Base-by-base conservation (phyloP, 2,113 vertebrate species). In the Pygathrix nemaeus region DNA sequence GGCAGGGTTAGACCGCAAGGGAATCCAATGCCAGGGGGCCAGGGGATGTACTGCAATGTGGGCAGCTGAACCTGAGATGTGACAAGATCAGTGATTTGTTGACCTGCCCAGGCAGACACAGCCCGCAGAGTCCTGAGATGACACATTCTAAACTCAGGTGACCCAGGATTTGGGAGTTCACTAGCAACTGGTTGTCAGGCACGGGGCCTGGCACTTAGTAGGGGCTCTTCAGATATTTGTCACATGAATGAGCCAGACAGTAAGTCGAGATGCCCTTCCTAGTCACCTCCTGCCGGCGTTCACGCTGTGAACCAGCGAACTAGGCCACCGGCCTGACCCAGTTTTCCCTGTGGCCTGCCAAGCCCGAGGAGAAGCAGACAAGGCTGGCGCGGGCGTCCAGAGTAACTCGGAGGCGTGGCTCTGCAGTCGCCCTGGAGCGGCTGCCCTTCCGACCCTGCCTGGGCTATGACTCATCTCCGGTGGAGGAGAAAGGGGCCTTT, bases 311-410 rank as follows among this genome's bases (percentile, higher is more conserved):
- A 76, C 59, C 64, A 73, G 81, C 83, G 85, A 96, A 97, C 75
- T 78, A 73, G 95, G 98, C 85, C 98, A 95, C 84, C 0, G 35
- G 88, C 72, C 81, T 96, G 98, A 96, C 96, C 98, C 90, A 94
- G 75, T 94, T 97, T 92, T 73, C 38, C 89, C 23, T 10, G 23
- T 1, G 35, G 84, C 27, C 35, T 16, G 92, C 78, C 94, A 66
- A 78, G 59, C 68, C 90, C 23, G 0, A 18, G 57, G 52, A 61
- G 52, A n/a, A 9, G 76, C n/a, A 30, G 72, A 55, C 7, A 68
- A 25, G 9, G 35, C 50, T 13, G 5, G 40, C 64, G 88, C 70
- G 1, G 85, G 72, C 38, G 27, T 13, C 73, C 30, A 3, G 40
- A 43, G 72, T 86, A 82, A 97, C 92, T 93, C 79, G 20, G 57